Percentiles rank a stretch among this genome's conserved stretches.
These are phyloP conservation scores for Homarus americanus DNA, from an alignment of 1,140 invertebrate genomes.

Conservation along the genomic window DNA sequence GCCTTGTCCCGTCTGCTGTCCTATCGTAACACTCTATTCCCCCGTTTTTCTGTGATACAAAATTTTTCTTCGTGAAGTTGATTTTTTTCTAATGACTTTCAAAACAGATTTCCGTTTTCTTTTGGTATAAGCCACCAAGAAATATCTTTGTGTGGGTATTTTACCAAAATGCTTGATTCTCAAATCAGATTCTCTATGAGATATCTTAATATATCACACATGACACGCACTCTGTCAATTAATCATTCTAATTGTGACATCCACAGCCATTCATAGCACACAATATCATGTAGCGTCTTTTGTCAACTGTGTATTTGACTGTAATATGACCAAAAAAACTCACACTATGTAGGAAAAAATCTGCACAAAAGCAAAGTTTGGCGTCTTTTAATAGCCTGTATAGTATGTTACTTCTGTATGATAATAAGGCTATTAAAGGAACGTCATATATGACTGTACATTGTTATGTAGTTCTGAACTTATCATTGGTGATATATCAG, in stretches of 20 bases:
- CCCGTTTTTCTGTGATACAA: not conserved
- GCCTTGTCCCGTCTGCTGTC: not conserved
- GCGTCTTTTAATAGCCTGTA: conserved; percentile 29
- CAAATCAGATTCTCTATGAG: not conserved
- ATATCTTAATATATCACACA: conserved; percentile 13
- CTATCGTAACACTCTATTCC: not conserved
- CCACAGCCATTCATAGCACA: conserved; percentile 13
- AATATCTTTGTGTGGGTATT: not conserved
- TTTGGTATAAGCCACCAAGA: conserved; percentile 2
- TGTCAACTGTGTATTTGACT: conserved; percentile 38
- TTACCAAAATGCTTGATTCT: conserved; percentile 22
- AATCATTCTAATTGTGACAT: conserved; percentile 3
- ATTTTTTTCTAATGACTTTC: not conserved
- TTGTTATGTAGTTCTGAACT: conserved; percentile 38
- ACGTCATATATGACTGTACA: conserved; percentile 35
- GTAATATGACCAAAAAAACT: conserved; percentile 20
- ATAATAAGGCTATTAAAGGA: conserved; percentile 47
- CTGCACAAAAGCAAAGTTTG: conserved; percentile 38
- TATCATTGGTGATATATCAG: conserved; percentile 27
- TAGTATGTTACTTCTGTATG: conserved; percentile 40
- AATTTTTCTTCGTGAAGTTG: not conserved
- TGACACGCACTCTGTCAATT: not conserved
- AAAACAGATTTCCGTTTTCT: not conserved
- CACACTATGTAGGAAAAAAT: conserved; percentile 20
- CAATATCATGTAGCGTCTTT: conserved; percentile 34